Evolutionary conservation across 2,888 invertebrate genomes (phyloP), one percentile per base, ranked within the genome.

Genomic region (Automeris io): DNA sequence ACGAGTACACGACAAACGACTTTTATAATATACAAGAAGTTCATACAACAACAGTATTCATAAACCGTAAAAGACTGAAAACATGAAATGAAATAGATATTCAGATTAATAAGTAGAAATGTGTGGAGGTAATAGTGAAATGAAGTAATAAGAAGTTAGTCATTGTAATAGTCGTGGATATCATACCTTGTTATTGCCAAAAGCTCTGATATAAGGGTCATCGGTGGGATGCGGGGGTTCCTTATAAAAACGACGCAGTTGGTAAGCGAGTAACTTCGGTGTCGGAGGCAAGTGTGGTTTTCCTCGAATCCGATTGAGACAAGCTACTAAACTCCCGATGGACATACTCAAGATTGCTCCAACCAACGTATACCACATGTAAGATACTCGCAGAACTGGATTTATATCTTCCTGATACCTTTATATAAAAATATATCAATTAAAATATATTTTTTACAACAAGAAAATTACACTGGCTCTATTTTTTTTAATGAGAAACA

Each of bases 321-420:
- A 65, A 0, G 85, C 73, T 2, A 71, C 68, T 0, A 67, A 43
- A 9, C 65, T 55, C 1, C 85, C 86, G 1, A 76, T 68, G 33
- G 59, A 59, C 3, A 86, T 64, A 1, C 77, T 78, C 12, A 81
- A 53, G 8, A 73, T 16, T 16, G 72, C 62, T 0, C 86, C 85
- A 0, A 71, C 67, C 7, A 92, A 64, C 0, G 93, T 93, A 54
- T 94, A 94, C 91, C 93, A 94, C 61, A 94, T 85, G 71, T 94
- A 94, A 1, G 94, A 94, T 5, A 94, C 88, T 29, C 92, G 91
- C 46, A 92, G 91, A 16, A 94, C 57, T 33, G 90, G 88, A 63
- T 88, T 90, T 9, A 89, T 82, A 49, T 90, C 88, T 75, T 89
- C 68, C 8, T 82, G 82, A 35, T 24, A 40, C 9, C n/a, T 39